A percentile compares a stretch with the other conserved stretches of the same genome.
These are phyloP conservation scores for Anser brachyrhynchus DNA, from an alignment of 2,113 vertebrate species.

Conservation along the genomic window DNA sequence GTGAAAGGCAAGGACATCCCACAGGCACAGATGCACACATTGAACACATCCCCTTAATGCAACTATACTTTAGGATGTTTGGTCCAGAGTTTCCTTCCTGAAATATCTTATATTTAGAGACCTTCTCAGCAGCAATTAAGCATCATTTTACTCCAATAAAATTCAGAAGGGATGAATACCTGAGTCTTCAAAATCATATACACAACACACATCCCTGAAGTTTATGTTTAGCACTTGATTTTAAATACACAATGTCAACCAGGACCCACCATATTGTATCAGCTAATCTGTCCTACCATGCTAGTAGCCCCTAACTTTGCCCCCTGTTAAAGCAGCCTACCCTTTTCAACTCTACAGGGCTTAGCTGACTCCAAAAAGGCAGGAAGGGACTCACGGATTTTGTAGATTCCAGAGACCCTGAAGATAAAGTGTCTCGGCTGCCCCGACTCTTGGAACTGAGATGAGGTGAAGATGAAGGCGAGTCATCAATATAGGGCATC, in stretches of 20 bases:
- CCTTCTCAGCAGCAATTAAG: background rate
- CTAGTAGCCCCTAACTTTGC: background rate
- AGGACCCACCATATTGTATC: accelerated
- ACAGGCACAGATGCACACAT: background rate
- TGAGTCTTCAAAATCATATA: background rate
- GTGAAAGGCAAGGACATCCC: background rate
- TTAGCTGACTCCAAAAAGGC: background rate
- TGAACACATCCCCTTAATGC: background rate
- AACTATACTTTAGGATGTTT: background rate
- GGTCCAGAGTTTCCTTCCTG: background rate
- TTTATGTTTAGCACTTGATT: background rate
- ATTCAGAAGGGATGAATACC: background rate
- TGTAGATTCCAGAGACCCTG: constrained; percentile 86
- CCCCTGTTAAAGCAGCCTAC: background rate
- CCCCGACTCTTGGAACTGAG: constrained; percentile 93
- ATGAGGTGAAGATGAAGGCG: constrained; percentile 92
- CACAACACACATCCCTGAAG: background rate
- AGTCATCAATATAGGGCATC: constrained; percentile 94
- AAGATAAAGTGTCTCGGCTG: constrained; percentile 87
- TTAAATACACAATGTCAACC: accelerated
- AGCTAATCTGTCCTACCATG: background rate
- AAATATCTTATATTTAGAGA: background rate
- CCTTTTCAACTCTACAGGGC: too few species aligned
- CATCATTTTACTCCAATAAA: background rate
- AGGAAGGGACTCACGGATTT: constrained; percentile 80